A percentile compares a stretch with the other conserved stretches of the same genome.
These are phyloP conservation scores for Smittia sp. DNA, from an alignment of 2,888 invertebrate species.

Conservation along the genomic window DNA sequence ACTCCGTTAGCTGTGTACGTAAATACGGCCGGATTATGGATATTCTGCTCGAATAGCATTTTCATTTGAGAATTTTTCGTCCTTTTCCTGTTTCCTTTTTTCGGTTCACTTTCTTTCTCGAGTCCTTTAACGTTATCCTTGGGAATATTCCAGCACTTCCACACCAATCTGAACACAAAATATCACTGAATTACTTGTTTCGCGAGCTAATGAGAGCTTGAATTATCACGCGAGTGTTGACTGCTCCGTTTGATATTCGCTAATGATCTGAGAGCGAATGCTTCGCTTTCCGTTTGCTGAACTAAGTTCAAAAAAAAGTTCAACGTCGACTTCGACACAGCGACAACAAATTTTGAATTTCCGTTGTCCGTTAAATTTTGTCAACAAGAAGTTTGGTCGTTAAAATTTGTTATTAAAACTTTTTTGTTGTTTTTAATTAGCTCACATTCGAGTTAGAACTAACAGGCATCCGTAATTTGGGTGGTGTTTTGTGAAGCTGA, in stretches of 20 bases:
- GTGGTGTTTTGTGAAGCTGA: too few species aligned
- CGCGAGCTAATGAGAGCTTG: conserved; percentile 9
- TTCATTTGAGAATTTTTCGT: conserved; percentile 32
- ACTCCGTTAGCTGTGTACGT: conserved; percentile 39
- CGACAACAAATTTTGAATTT: background rate
- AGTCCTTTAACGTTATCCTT: conserved; percentile 34
- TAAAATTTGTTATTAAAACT: too few species aligned
- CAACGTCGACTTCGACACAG: background rate
- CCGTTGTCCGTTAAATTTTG: background rate
- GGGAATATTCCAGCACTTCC: background rate
- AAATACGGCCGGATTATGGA: conserved; percentile 36
- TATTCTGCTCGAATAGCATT: conserved; percentile 38
- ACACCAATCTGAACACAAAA: conserved; percentile 33
- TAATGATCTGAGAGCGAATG: background rate
- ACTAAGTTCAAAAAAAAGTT: background rate
- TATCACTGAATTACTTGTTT: conserved; percentile 35
- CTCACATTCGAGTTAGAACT: too few species aligned
- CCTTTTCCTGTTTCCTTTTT: conserved; percentile 3
- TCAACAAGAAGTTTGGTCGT: too few species aligned
- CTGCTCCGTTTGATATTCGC: background rate
- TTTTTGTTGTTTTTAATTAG: too few species aligned
- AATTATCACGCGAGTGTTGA: background rate
- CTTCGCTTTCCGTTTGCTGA: background rate
- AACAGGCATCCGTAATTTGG: too few species aligned
- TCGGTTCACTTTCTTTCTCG: background rate